Base-by-base conservation (phyloP, 2,888 invertebrate species). In the Cantharis rufa region DNA sequence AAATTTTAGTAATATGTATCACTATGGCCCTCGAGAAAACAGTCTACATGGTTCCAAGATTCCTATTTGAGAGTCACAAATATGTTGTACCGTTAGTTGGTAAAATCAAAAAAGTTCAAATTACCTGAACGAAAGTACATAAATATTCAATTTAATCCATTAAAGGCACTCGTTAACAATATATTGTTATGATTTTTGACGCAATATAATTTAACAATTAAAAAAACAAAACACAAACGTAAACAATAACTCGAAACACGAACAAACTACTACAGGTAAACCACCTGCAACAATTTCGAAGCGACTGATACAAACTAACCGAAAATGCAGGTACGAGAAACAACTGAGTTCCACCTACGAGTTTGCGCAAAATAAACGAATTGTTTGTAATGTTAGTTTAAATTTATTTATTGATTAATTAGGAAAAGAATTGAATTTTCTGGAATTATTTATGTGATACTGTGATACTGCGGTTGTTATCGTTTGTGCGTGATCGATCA, bases 251-350 rank as follows among this genome's bases (percentile, higher is more conserved):
- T 48, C 48, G 48, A n/a, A 48, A n/a, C 48, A n/a, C 48, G 48
- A n/a, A 48, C 48, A n/a, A 48, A 48, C n/a, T n/a, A 48, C n/a
- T n/a, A 48, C 48, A 48, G 48, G 48, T 48, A 48, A 13, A 48
- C 48, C 48, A 48, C 48, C 48, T 48, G 48, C 48, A 48, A 48
- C 48, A 48, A 48, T 48, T 48, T 48, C n/a, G 72, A 76, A 76
- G 74, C 70, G 62, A 77, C 74, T 74, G 69, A 71, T 66, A 66
- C 71, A 74, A 74, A 32, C 69, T 74, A 27, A 77, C 71, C 21
- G 32, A 73, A 62, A 70, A 15, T 66, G 68, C 71, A 77, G 74
- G 77, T 74, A 69, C 69, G 24, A 64, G 69, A 62, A 68, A 66
- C 21, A 68, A 66, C 21, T 66, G 16, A 3, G 16, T 28, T 70